Percentiles rank a stretch among this genome's conserved stretches.
Conservation (phyloP, 2,888 invertebrate genomes). For the Drosophila merina region DNA sequence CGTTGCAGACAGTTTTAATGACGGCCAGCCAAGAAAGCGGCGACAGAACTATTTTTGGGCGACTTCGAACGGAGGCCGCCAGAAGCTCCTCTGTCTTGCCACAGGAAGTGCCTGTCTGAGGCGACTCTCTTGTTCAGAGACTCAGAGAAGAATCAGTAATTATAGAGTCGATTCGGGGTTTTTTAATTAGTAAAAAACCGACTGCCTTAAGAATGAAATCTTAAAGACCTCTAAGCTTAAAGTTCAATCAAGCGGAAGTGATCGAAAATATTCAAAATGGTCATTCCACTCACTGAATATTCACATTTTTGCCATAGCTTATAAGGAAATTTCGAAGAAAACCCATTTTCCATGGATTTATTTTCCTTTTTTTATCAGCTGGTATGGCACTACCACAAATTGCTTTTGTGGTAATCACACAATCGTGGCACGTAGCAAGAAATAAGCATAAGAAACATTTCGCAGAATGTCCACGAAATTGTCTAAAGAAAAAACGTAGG, state of each 20-base stretch:
- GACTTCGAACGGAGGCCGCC: slow-evolving; percentile 15
- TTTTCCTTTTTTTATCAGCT: slow-evolving; percentile 1
- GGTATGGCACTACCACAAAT: slow-evolving; percentile 3
- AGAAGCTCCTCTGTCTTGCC: background rate
- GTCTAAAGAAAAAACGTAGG: background rate
- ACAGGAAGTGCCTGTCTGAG: slow-evolving; percentile 52
- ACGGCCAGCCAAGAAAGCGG: slow-evolving; percentile 47
- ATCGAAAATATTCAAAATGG: slow-evolving; percentile 32
- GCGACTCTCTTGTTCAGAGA: background rate
- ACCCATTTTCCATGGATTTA: background rate
- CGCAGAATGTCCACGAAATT: slow-evolving; percentile 26
- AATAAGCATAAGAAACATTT: slow-evolving; percentile 41
- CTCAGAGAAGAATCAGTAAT: background rate
- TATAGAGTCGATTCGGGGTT: background rate
- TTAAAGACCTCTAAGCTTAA: background rate
- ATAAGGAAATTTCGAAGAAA: background rate
- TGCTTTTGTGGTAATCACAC: slow-evolving; percentile 19
- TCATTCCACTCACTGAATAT: background rate
- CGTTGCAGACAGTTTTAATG: slow-evolving; percentile 70
- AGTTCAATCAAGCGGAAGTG: slow-evolving; percentile 69
- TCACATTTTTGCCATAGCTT: background rate
- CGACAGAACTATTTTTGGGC: slow-evolving; percentile 65
- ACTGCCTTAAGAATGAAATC: background rate
- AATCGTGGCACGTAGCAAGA: slow-evolving; percentile 36
- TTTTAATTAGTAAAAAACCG: background rate